phyloP scores from a whole-genome alignment of 2,113 vertebrate genomes.

The Orthochromis indermauri region DNA sequence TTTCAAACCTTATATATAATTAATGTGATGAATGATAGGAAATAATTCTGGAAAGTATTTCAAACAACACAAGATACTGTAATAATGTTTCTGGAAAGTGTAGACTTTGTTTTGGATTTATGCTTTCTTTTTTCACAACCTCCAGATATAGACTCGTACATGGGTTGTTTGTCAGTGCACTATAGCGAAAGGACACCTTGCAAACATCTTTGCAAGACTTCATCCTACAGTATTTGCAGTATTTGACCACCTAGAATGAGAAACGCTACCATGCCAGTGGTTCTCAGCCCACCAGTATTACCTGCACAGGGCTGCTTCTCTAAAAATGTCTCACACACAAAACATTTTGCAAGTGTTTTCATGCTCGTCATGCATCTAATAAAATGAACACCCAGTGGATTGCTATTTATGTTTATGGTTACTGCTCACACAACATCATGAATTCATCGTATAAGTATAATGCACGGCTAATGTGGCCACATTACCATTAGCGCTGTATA shows the following conservation, averaged over 20 bases:
- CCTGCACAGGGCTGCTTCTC: neutral
- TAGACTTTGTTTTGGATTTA: too few species aligned
- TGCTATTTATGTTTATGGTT: neutral
- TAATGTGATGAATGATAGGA: neutral
- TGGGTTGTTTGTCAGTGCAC: neutral
- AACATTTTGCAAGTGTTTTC: neutral
- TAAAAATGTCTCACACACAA: neutral
- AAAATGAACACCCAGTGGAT: neutral
- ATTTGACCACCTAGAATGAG: neutral
- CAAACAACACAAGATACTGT: neutral
- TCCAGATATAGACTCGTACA: neutral
- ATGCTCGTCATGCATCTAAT: neutral
- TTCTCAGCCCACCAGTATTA: neutral
- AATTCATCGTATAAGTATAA: neutral
- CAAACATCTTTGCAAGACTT: neutral
- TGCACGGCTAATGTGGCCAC: neutral
- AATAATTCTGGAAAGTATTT: neutral
- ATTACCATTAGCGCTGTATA: neutral
- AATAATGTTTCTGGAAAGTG: neutral
- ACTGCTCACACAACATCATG: neutral
- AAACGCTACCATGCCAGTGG: neutral
- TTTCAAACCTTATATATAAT: neutral
- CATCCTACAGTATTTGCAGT: fast-evolving
- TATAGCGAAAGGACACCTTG: neutral
- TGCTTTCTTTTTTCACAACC: too few species aligned